Evolutionary conservation across 2,888 invertebrate species (phyloP).

Genomic region (Helicoverpa assulta): DNA sequence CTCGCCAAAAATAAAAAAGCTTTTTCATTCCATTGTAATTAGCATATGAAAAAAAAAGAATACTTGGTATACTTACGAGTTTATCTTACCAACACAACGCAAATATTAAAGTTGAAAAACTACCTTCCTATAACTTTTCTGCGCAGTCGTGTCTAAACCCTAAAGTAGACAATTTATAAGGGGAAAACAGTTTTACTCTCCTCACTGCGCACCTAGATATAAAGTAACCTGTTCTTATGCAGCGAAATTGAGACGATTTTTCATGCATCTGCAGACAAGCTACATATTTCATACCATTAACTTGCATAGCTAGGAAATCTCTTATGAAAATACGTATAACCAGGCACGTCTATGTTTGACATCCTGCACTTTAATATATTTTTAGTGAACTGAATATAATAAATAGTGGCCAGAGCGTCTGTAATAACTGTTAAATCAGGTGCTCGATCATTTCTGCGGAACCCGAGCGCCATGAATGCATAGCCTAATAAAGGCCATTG

Average conservation of each 20-base stretch:
- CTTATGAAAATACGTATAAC: constrained; percentile 15
- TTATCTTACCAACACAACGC: no score
- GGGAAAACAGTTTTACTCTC: constrained; percentile 16
- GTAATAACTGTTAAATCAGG: constrained; percentile 46
- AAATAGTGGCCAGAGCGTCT: constrained; percentile 7
- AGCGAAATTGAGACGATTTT: constrained; percentile 44
- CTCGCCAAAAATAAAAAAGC: no score
- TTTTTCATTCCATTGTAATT: no score
- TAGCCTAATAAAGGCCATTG: constrained; percentile 85
- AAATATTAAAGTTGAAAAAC: no score
- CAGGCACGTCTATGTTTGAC: not conserved
- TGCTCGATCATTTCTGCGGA: constrained; percentile 70
- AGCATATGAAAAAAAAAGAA: no score
- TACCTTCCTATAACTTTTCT: not conserved
- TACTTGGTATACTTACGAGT: no score
- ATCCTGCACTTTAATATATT: constrained; percentile 4
- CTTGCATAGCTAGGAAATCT: constrained; percentile 16
- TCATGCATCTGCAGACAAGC: constrained; percentile 38
- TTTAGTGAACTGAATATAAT: not conserved
- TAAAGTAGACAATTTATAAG: constrained; percentile 18
- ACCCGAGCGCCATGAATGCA: constrained; percentile 81
- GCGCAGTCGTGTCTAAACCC: not conserved
- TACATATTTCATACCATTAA: constrained; percentile 37
- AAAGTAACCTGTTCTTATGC: constrained; percentile 49
- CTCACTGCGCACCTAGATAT: constrained; percentile 27